phyloP scores from a whole-genome alignment of 35 echinoderm and acorn worm species.

The Heliocidaris erythrogramma region DNA sequence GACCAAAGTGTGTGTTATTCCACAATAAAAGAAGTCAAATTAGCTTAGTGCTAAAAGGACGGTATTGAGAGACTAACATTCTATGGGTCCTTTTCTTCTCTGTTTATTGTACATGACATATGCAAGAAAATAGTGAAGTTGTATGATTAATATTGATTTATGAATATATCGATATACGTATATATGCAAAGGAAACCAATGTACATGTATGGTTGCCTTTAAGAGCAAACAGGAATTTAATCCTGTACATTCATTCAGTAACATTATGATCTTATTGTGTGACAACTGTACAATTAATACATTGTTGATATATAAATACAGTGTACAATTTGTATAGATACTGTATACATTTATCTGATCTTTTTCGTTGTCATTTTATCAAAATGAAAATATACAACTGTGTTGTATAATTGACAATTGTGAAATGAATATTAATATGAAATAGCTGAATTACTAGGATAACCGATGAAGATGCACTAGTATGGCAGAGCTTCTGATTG shows the following conservation, averaged over 20 bases:
- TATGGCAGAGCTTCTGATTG: neutral
- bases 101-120: neutral
- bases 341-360: conserved; percentile 9
- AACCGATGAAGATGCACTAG: neutral
- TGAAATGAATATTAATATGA: neutral
- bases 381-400: neutral
- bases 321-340: conserved; percentile 34
- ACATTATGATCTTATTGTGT: neutral
- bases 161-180: neutral
- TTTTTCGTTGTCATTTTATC: neutral
- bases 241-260: neutral
- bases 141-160: neutral
- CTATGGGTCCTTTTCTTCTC: neutral
- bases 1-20: conserved; percentile 10
- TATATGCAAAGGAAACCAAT: conserved; percentile 16
- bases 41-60: neutral
- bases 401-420: neutral
- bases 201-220: conserved; percentile 2
- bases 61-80: neutral
- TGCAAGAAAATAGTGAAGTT: conserved; percentile 10
- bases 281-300: neutral
- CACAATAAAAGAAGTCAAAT: neutral
- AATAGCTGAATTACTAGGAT: neutral
- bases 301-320: conserved; percentile 30
- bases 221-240: neutral